Evolutionary conservation across 2,797 vertebrate genomes (phyloP).

Genomic region (Coluber constrictor): DNA sequence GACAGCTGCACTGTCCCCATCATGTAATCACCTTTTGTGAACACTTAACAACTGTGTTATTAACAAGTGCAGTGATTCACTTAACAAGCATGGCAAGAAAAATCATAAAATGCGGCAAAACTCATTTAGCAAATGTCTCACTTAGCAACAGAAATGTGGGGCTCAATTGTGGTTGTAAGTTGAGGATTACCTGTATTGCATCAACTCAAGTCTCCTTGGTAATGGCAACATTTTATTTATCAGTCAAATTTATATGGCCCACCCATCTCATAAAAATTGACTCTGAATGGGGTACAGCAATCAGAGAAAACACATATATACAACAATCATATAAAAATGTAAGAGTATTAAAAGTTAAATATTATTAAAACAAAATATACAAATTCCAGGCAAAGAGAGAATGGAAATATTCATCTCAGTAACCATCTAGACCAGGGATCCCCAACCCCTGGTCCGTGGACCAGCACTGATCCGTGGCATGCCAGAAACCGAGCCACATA

Average conservation of each 20-base stretch:
- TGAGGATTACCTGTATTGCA: not conserved
- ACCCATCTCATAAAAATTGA: not conserved
- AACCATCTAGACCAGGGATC: not conserved
- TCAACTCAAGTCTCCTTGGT: not conserved
- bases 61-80: not conserved
- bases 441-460: not conserved
- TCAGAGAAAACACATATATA: not conserved
- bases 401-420: not conserved
- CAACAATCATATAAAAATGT: not conserved
- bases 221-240: not conserved
- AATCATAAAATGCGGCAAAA: not conserved
- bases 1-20: not conserved
- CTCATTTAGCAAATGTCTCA: not conserved
- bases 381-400: not conserved
- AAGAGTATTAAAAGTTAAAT: not conserved
- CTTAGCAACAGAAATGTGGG: not conserved
- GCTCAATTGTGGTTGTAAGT: not conserved
- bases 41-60: not conserved
- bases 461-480: too few species aligned
- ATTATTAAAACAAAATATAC: not conserved
- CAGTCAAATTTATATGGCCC: not conserved
- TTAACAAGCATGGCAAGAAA: not conserved
- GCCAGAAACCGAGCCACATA: too few species aligned
- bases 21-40: not conserved
- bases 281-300: not conserved